A percentile compares a stretch with the other conserved stretches of the same genome.
phyloP scores from a whole-genome alignment of 1,140 invertebrate species.

The Drosophila pectinifera region DNA sequence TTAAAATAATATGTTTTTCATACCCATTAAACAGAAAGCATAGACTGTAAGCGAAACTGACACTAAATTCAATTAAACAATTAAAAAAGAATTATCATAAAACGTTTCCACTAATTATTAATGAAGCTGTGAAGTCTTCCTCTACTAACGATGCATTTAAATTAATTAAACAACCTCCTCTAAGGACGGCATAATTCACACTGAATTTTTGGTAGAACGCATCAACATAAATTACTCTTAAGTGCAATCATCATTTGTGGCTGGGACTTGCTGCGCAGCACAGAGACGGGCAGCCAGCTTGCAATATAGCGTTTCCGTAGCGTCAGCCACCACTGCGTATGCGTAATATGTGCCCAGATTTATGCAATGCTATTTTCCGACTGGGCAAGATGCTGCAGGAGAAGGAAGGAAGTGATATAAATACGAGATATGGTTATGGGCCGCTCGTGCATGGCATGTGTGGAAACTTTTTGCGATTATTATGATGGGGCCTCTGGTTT shows the following conservation, averaged over 20 bases:
- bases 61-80: not conserved
- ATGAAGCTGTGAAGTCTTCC: not conserved
- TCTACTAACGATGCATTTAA: slow-evolving; percentile 33
- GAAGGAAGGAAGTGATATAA: slow-evolving; percentile 41
- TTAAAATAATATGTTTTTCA: too few relatives aligned
- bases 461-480: slow-evolving; percentile 45
- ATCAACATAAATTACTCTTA: slow-evolving; percentile 52
- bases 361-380: slow-evolving; percentile 60
- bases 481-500: slow-evolving; percentile 38
- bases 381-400: not conserved
- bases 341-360: slow-evolving; percentile 69
- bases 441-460: slow-evolving; percentile 38
- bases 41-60: not conserved
- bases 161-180: slow-evolving; percentile 46
- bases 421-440: slow-evolving; percentile 44
- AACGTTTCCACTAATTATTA: not conserved
- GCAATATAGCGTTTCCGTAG: slow-evolving; percentile 33
- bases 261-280: slow-evolving; percentile 13
- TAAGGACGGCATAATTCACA: slow-evolving; percentile 39
- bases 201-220: slow-evolving; percentile 33
- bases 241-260: slow-evolving; percentile 61
- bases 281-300: slow-evolving; percentile 37
- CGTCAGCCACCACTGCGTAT: slow-evolving; percentile 43
- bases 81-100: not conserved
- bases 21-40: too few relatives aligned